Conservation (phyloP, 2,113 vertebrate species). For the Peromyscus polionotus region DNA sequence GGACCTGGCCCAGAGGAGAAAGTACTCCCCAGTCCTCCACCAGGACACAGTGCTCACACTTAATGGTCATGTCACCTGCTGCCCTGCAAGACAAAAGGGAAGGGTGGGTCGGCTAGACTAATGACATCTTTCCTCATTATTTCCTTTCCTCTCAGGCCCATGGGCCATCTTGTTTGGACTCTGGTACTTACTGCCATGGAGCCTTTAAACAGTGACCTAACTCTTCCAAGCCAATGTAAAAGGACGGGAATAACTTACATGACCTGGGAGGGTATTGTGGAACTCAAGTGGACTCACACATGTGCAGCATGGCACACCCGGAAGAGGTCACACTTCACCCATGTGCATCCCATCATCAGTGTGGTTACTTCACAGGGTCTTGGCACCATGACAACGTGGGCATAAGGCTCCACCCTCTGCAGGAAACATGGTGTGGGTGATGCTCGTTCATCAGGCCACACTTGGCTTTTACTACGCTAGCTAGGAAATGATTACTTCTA, state of each 20-base stretch:
- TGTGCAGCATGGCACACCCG: background rate
- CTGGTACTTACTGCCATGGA: background rate
- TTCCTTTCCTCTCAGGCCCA: background rate
- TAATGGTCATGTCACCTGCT: background rate
- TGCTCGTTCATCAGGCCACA: background rate
- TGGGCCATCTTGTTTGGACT: background rate
- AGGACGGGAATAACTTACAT: too few relatives aligned
- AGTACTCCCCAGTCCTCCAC: background rate
- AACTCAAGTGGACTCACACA: background rate
- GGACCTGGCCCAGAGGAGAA: background rate
- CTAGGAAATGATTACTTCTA: background rate
- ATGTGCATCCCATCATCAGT: too few relatives aligned
- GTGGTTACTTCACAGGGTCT: background rate
- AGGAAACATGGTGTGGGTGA: background rate
- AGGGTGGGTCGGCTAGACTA: background rate
- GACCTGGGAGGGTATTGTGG: background rate
- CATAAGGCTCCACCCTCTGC: background rate
- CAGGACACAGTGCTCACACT: background rate
- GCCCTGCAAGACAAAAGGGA: background rate
- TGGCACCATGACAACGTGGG: background rate
- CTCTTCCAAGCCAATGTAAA: background rate
- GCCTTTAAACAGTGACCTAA: background rate
- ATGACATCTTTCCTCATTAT: background rate
- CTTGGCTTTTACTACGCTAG: background rate
- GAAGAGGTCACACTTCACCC: background rate